Base-by-base conservation (phyloP, 2,797 vertebrate species). In the Rousettus madagascariensis region DNA sequence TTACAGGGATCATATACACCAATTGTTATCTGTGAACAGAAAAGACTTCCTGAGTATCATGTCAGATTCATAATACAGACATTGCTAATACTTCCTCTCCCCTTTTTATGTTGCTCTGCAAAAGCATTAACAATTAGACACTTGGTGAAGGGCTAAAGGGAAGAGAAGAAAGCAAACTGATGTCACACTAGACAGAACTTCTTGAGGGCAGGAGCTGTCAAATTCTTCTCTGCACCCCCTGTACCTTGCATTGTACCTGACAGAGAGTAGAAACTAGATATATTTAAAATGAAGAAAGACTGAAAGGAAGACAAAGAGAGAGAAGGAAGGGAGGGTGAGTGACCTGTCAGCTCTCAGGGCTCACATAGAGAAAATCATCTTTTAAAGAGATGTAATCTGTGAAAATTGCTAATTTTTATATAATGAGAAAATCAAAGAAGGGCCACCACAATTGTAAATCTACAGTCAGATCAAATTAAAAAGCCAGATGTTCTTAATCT, bases 1-100 rank as follows among this genome's bases (percentile, higher is more conserved):
- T 99, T 99, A 97, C 99, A 99, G 0, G 99, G 99, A 98, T 99
- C 99, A 85, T 99, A 99, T 75, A 99, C 98, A 46, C 99, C 99
- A 97, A 99, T 97, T 5, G 99, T 99, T 30, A 99, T 98, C 99
- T 99, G 97, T 86, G 98, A 98, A 98, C 13, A 86, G 94, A 97
- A 98, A 96, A 96, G 74, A 80, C 26, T 79, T 93, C 71, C 51
- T 55, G 19, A 95, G 57, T 15, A 36, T 43, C 11, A 13, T 36
- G 41, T 55, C 59, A 72, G 24, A n/a, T 15, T 88, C 59, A 95
- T 11, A 91, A 55, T 3, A 74, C 9, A 95, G 69, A 88, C 36
- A 28, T 6, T 24, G 84, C 33, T 90, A 51, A 72, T 17, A 33
- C 43, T 57, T 36, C 79, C 30, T 22, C 17, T 86, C 65, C 6